Percentiles rank a stretch among this genome's conserved stretches.
phyloP scores from a whole-genome alignment of 2,888 invertebrate genomes.

The Eupithecia exiguata region DNA sequence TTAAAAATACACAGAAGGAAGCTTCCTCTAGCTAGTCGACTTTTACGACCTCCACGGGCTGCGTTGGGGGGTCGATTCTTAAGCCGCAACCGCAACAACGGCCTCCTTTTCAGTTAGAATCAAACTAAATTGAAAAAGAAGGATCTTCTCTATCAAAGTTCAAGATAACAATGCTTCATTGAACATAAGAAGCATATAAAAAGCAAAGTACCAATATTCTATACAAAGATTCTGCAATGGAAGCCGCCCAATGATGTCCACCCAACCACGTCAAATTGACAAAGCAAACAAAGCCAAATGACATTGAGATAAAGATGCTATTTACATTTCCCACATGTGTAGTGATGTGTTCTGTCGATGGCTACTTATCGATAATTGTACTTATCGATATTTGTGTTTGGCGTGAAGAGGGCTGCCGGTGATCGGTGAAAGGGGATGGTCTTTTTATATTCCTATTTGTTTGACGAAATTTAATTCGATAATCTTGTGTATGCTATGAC shows the following conservation, averaged over 20 bases:
- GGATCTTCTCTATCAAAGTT: background rate
- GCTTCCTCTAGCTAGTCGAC: no score
- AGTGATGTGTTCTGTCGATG: slow-evolving; percentile 37
- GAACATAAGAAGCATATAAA: background rate
- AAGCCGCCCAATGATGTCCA: slow-evolving; percentile 25
- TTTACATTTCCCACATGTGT: slow-evolving; percentile 39
- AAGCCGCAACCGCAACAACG: no score
- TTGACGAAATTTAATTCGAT: background rate
- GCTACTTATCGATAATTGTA: slow-evolving; percentile 31
- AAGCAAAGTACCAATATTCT: slow-evolving; percentile 13
- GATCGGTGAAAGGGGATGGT: slow-evolving; percentile 32
- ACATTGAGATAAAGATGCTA: slow-evolving; percentile 30
- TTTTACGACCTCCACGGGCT: no score
- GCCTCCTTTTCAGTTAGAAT: no score
- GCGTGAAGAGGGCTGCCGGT: slow-evolving; percentile 40
- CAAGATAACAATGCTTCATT: background rate
- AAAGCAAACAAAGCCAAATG: slow-evolving; percentile 29
- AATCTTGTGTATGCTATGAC: background rate
- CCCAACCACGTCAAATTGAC: slow-evolving; percentile 20
- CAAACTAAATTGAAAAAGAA: no score
- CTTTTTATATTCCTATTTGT: slow-evolving; percentile 21
- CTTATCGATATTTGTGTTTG: slow-evolving; percentile 37
- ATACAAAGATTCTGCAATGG: slow-evolving; percentile 22
- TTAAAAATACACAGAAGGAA: no score
- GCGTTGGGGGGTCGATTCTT: no score